Percentiles rank a stretch among this genome's conserved stretches.
Conservation (phyloP, 2,888 invertebrate species). For the Drosophila atripex region DNA sequence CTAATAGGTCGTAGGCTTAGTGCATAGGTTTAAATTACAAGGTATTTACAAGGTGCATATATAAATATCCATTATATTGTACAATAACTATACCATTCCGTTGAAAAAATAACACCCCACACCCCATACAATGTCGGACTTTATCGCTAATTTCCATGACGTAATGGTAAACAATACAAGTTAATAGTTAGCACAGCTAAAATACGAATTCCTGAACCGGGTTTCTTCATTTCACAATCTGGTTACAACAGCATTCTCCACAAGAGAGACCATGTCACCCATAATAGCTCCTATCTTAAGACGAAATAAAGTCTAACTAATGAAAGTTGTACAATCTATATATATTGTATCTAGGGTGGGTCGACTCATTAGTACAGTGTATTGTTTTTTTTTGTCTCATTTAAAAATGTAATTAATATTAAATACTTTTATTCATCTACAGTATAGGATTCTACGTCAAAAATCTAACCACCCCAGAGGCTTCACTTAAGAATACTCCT, state of each 20-base stretch:
- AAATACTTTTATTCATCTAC: background rate
- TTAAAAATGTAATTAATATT: too few relatives aligned
- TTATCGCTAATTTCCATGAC: constrained; percentile 11
- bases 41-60: constrained; percentile 59
- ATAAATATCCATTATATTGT: constrained; percentile 44
- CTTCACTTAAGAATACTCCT: constrained; percentile 10
- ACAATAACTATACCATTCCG: constrained; percentile 37
- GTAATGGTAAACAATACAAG: constrained; percentile 34
- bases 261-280: constrained; percentile 39
- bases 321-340: constrained; percentile 21
- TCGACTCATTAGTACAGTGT: constrained; percentile 6
- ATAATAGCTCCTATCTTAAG: constrained; percentile 35
- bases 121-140: constrained; percentile 6
- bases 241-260: constrained; percentile 17
- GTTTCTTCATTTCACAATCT: constrained; percentile 43
- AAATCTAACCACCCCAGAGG: constrained; percentile 15
- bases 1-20: constrained; percentile 48
- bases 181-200: constrained; percentile 72
- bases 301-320: constrained; percentile 41
- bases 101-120: constrained; percentile 10
- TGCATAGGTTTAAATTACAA: constrained; percentile 28
- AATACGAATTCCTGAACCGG: constrained; percentile 72
- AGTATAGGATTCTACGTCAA: background rate
- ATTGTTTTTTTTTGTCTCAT: too few relatives aligned
- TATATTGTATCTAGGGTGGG: constrained; percentile 29